Evolutionary conservation across 1,140 invertebrate species (phyloP).

Genomic region (Drosophila hydei): DNA sequence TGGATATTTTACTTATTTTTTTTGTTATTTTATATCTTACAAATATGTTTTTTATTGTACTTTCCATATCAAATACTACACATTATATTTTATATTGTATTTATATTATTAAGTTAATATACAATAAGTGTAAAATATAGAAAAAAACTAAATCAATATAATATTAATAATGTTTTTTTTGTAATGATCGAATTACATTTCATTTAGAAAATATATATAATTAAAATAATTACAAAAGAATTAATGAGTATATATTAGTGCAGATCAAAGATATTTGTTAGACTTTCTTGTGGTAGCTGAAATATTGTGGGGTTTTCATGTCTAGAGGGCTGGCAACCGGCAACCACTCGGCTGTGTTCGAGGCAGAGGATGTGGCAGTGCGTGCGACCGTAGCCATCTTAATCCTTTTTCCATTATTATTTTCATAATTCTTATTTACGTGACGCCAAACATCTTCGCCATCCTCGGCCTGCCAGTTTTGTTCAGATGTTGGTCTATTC

Average conservation of each 20-base stretch:
- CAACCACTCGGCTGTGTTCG: constrained; percentile 23
- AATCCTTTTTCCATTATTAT: constrained; percentile 84
- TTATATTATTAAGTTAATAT: no score
- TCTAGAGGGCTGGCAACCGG: constrained; percentile 46
- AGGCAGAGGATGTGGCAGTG: constrained; percentile 21
- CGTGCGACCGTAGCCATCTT: constrained; percentile 59
- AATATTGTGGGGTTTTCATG: constrained; percentile 64
- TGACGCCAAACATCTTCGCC: constrained; percentile 71
- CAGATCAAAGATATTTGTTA: neutral
- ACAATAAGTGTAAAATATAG: no score
- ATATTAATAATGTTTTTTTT: no score
- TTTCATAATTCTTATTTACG: constrained; percentile 84
- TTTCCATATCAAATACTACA: no score
- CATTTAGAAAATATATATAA: neutral
- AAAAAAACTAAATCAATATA: no score
- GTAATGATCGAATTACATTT: no score
- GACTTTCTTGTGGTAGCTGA: constrained; percentile 29
- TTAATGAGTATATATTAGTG: neutral
- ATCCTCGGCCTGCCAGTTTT: constrained; percentile 15
- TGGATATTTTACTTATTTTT: no score
- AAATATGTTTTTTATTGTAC: no score
- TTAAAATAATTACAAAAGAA: neutral
- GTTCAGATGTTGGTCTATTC: constrained; percentile 69
- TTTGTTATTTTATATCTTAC: no score
- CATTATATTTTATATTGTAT: no score